Percentiles rank a stretch among this genome's conserved stretches.
Evolutionary conservation across 2,797 vertebrate species (phyloP).

Genomic region (Phrynocephalus guinanensis): DNA sequence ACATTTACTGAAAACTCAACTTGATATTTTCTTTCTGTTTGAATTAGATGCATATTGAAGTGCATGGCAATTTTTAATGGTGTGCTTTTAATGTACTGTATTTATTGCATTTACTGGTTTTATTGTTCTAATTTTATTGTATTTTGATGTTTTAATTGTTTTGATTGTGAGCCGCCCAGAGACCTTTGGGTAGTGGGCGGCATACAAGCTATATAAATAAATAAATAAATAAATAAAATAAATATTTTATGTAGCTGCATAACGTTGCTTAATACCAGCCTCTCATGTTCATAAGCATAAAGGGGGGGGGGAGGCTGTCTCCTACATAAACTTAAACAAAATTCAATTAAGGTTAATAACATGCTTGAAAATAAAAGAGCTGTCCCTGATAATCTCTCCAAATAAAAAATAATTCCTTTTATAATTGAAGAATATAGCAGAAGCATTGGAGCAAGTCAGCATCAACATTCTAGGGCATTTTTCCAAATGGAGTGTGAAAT

Average conservation of each 20-base stretch:
- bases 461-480: slow-evolving; percentile 46
- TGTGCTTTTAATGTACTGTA: no score
- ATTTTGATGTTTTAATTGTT: no score
- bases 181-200: no score
- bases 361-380: slow-evolving; percentile 49
- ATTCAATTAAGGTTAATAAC: slow-evolving; percentile 72
- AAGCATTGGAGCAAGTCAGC: slow-evolving; percentile 57
- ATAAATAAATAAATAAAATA: no score
- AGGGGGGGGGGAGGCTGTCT: slow-evolving; percentile 31
- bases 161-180: no score
- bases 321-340: slow-evolving; percentile 66
- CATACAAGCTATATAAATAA: no score
- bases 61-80: no score
- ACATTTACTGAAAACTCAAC: neutral
- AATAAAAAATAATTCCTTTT: slow-evolving; percentile 64
- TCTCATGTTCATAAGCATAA: slow-evolving; percentile 48
- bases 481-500: slow-evolving; percentile 78
- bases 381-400: slow-evolving; percentile 11
- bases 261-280: slow-evolving; percentile 56
- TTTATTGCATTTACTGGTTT: no score
- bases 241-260: slow-evolving; percentile 31
- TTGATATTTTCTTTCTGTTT: neutral
- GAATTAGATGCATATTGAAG: neutral
- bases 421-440: slow-evolving; percentile 64
- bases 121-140: no score